These are phyloP conservation scores for Chiridota heheva DNA, from an alignment of 35 echinoderm and acorn worm genomes.

Conservation along the genomic window DNA sequence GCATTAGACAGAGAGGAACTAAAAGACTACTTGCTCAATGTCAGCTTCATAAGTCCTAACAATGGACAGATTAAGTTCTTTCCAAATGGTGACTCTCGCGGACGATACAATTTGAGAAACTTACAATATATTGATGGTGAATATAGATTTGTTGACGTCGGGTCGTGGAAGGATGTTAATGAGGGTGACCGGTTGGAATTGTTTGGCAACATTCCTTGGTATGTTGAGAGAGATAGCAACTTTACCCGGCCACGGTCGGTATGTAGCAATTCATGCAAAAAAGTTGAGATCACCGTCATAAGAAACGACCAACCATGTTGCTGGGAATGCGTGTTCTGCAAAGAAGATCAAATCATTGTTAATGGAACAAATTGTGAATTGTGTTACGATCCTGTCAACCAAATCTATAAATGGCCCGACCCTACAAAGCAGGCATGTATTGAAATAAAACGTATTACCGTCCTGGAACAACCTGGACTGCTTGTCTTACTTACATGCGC, in stretches of 20 bases:
- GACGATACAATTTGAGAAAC: slow-evolving; percentile 38
- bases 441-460: not conserved
- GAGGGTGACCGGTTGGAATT: not conserved
- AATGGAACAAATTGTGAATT: slow-evolving; percentile 8
- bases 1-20: not conserved
- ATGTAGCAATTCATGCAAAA: slow-evolving; percentile 45
- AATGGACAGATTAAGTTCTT: slow-evolving; percentile 38
- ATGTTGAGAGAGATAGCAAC: not conserved
- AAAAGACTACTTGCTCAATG: slow-evolving; percentile 14
- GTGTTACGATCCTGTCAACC: not conserved
- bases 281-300: not conserved
- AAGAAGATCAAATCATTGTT: slow-evolving; percentile 27
- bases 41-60: slow-evolving; percentile 21
- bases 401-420: slow-evolving; percentile 41
- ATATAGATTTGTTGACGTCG: slow-evolving; percentile 35
- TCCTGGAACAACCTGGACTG: slow-evolving; percentile 7
- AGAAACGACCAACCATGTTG: slow-evolving; percentile 16
- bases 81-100: slow-evolving; percentile 21
- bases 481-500: slow-evolving; percentile 10
- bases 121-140: slow-evolving; percentile 13
- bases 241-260: slow-evolving; percentile 19
- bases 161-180: slow-evolving; percentile 21
- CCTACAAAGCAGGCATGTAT: not conserved
- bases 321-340: slow-evolving; percentile 40
- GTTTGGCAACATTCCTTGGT: not conserved